Base-by-base conservation (phyloP, 1,140 invertebrate species). In the Sinonovacula constricta region DNA sequence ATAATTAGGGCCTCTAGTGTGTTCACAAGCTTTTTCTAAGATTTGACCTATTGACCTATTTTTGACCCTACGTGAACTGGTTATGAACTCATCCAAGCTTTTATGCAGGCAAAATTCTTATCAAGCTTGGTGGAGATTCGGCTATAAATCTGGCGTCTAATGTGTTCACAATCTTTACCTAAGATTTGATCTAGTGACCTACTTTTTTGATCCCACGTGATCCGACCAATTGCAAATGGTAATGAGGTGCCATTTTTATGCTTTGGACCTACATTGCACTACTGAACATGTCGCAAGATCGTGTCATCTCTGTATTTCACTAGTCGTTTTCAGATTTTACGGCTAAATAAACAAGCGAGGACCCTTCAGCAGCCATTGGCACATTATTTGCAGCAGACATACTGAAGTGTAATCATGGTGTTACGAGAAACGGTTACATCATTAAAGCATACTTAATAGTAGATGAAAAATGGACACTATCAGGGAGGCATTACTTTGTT, bases 391-490 rank as follows among this genome's bases (percentile, higher is more conserved):
- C 76, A 5, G 54, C 72, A 5, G 71, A 83, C 62, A 31, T 82
- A 15, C 22, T 82, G 2, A 78, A 72, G 49, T 53, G 70, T 3
- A 57, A 57, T 82, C 24, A 31, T 82, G 14, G 77, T 82, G 22
- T 26, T 82, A 10, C 1, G 81, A 24, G 81, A 75, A 62, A 68
- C 54, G 18, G 70, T 80, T 3, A 70, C 63, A 1, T 79, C 77
- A 80, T 77, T 1, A n/a, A 5, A 10, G 33, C 70, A n/a, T 60
- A 30, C 22, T 22, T 74, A 12, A 59, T 79, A 4, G 15, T n/a
- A 57, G 14, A 31, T 75, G 31, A 34, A 65, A 75, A 22, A 62
- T 30, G 22, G 56, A 72, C 12, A 76, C 56, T 5, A 22, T 76
- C 0, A 34, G 59, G 0, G 49, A 76, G 7, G 39, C 22, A 0